Base-by-base conservation (phyloP, 1,140 invertebrate species). In the Agrilus planipennis region DNA sequence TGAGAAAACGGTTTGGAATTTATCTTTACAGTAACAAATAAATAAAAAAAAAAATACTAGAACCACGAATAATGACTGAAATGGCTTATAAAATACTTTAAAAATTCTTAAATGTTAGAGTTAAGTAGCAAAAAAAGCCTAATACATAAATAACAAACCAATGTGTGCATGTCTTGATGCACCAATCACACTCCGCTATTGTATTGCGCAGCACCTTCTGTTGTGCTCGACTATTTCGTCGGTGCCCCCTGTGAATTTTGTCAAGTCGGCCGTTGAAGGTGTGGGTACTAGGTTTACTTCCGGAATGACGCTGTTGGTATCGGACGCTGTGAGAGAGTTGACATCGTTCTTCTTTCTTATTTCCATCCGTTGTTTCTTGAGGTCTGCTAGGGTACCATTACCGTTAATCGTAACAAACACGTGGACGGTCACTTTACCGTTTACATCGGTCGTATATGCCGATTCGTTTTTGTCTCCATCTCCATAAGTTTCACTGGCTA, bases 291-390 rank as follows among this genome's bases (percentile, higher is more conserved):
- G 47, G 18, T 69, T 68, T 14, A 54, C 57, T 44, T 66, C 68
- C 23, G 56, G 50, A 39, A 70, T 59, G 38, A 66, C 60, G 38
- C 65, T 62, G 30, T 65, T 58, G n/a, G n/a, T n/a, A n/a, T n/a
- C n/a, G 10, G 61, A 63, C 31, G 63, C 58, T 12, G 57, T 52
- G 19, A 68, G 53, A 11, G 63, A 63, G 40, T 68, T 69, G 4
- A 68, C 64, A 41, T 71, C 70, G 17, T 67, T 69, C 50, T 76
- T 75, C 41, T 78, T 79, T 46, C 85, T 69, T 53, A 80, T 86
- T 48, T 87, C 79, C 9, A 85, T 76, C 43, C 88, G 70, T 58
- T 90, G 85, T 56, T 89, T 89, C 66, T 92, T 92, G 55, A 92
- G 67, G 63, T 92, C 88, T 21, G 86, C 83, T 44, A 92, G 72